Percentiles rank a stretch among this genome's conserved stretches.
Conservation (phyloP, 2,113 vertebrate genomes). For the Oenanthe melanoleuca region DNA sequence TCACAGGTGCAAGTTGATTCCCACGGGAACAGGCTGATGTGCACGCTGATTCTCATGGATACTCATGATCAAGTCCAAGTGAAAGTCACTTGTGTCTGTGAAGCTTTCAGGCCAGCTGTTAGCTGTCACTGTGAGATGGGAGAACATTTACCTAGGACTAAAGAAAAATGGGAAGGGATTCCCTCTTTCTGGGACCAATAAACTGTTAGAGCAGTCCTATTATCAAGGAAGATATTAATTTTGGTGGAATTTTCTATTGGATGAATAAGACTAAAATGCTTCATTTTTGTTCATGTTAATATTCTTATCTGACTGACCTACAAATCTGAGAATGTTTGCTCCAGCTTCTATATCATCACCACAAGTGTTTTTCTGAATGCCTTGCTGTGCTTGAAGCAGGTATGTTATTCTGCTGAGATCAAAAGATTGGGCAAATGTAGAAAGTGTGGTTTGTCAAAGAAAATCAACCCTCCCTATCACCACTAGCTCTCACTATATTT, state of each 20-base stretch:
- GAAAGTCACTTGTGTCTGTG: no score
- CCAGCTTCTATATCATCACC: neutral
- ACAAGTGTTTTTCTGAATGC: neutral
- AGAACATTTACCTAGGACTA: neutral
- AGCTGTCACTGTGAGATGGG: neutral
- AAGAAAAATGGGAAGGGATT: neutral
- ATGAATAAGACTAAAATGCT: neutral
- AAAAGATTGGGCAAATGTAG: neutral
- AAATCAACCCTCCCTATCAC: neutral
- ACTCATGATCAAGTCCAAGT: no score
- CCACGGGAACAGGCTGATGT: no score
- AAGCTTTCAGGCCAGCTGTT: no score
- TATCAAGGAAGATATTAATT: neutral
- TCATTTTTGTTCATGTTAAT: neutral
- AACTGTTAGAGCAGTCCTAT: fast-evolving
- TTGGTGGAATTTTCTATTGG: neutral
- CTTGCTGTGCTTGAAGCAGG: neutral
- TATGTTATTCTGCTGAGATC: neutral
- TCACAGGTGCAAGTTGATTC: no score
- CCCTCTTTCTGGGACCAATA: neutral
- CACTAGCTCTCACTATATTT: neutral
- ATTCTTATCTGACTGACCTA: neutral
- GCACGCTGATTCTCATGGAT: no score
- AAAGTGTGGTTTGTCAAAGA: neutral
- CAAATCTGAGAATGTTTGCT: neutral